A percentile compares a stretch with the other conserved stretches of the same genome.
These are phyloP conservation scores for Caenorhabditis zanzibari DNA, from an alignment of 2,888 invertebrate genomes.

Conservation along the genomic window DNA sequence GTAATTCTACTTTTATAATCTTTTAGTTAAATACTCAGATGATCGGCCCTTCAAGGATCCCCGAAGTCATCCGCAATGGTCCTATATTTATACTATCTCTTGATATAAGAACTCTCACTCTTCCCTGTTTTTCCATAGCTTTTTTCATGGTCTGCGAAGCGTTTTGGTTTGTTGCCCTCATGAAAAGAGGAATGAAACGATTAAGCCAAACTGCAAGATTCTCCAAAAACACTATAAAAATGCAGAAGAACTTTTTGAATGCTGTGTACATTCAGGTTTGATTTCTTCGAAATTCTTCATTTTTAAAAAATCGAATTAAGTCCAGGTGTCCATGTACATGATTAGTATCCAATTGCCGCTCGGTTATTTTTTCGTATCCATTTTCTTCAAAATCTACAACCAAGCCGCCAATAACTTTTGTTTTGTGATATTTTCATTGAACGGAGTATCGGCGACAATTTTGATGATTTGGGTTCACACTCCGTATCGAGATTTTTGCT, in stretches of 20 bases:
- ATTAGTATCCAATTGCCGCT: slow-evolving; percentile 22
- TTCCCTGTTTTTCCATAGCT: not conserved
- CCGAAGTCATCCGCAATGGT: slow-evolving; percentile 1
- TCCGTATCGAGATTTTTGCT: slow-evolving; percentile 23
- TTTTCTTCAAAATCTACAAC: not conserved
- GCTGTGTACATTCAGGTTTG: slow-evolving; percentile 21
- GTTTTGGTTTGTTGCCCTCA: not conserved
- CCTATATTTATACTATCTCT: slow-evolving; percentile 2
- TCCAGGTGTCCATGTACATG: slow-evolving; percentile 27
- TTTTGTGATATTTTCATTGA: slow-evolving; percentile 15
- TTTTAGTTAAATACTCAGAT: slow-evolving; percentile 14
- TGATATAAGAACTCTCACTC: not conserved
- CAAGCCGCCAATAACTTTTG: slow-evolving; percentile 15
- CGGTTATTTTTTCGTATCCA: not conserved
- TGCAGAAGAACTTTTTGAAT: slow-evolving; percentile 24
- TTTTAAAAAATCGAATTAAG: no score
- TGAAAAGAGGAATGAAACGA: slow-evolving; percentile 2
- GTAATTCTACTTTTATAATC: no score
- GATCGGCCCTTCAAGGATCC: not conserved
- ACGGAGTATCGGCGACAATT: slow-evolving; percentile 7
- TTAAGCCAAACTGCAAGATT: slow-evolving; percentile 9
- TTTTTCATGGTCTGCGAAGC: not conserved
- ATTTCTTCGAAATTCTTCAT: not conserved
- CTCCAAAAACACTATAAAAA: slow-evolving; percentile 16
- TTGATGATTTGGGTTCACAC: slow-evolving; percentile 25